These are phyloP conservation scores for Gambusia yucatana DNA, from an alignment of 2,797 vertebrate species.

Conservation along the genomic window DNA sequence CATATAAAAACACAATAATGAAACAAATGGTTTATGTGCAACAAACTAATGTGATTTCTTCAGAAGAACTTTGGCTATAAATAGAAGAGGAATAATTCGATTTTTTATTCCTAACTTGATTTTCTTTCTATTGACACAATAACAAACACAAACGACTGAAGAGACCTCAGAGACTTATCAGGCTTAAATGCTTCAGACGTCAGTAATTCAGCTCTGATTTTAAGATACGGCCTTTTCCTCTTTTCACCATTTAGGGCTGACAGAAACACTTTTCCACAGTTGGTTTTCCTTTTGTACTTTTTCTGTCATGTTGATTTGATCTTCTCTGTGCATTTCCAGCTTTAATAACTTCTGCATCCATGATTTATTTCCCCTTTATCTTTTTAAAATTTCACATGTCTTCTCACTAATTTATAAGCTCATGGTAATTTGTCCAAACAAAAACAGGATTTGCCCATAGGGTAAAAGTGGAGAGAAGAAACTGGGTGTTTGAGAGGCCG, in stretches of 20 bases:
- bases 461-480: slow-evolving; percentile 6
- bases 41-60: slow-evolving; percentile 3
- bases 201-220: slow-evolving; percentile 11
- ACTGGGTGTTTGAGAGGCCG: background rate
- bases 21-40: slow-evolving; percentile 6
- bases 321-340: background rate
- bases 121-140: slow-evolving; percentile 5
- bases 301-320: background rate
- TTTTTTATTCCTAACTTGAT: background rate
- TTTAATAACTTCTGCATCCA: background rate
- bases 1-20: background rate
- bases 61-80: slow-evolving; percentile 11
- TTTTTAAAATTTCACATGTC: slow-evolving; percentile 20
- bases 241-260: slow-evolving; percentile 11
- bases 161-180: background rate
- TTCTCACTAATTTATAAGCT: slow-evolving; percentile 57
- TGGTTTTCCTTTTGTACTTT: background rate
- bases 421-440: slow-evolving; percentile 65
- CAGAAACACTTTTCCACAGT: slow-evolving; percentile 15
- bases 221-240: slow-evolving; percentile 7
- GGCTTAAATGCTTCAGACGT: slow-evolving; percentile 7
- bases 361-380: slow-evolving; percentile 8
- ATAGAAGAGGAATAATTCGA: slow-evolving; percentile 1
- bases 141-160: slow-evolving; percentile 1
- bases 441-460: slow-evolving; percentile 47